Evolutionary conservation across 2,888 invertebrate species (phyloP).

Genomic region (Pheosia gnoma): DNA sequence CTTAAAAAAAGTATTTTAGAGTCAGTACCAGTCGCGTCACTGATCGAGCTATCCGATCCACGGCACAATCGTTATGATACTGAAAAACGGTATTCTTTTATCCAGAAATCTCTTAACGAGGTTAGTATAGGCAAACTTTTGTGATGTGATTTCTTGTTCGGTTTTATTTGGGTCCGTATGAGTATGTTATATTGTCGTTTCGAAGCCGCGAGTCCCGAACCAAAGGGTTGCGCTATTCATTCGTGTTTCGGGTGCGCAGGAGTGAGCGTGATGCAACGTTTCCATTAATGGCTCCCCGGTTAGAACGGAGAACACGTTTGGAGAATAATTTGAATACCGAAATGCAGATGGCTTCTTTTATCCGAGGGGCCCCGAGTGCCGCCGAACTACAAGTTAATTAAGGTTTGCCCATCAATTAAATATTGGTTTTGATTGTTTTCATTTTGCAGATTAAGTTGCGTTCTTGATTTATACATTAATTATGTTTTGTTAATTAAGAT

Average conservation of each 20-base stretch:
- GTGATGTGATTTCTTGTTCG: conserved; percentile 79
- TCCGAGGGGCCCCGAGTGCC: conserved; percentile 63
- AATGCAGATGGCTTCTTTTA: conserved; percentile 83
- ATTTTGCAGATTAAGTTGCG: conserved; percentile 72
- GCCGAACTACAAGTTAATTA: conserved; percentile 82
- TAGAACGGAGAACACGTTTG: conserved; percentile 77
- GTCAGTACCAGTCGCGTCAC: conserved; percentile 61
- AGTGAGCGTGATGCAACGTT: conserved; percentile 78
- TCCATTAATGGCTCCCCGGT: conserved; percentile 55
- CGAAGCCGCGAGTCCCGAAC: conserved; percentile 47
- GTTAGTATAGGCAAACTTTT: conserved; percentile 84
- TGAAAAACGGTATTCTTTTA: conserved; percentile 83
- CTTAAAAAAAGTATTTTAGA: conserved; percentile 49
- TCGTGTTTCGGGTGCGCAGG: conserved; percentile 63
- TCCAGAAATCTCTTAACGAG: conserved; percentile 83
- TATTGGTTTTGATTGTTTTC: conserved; percentile 80
- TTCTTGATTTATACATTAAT: conserved; percentile 66
- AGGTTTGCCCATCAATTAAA: conserved; percentile 83
- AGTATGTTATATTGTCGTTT: conserved; percentile 76
- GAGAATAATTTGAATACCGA: conserved; percentile 83
- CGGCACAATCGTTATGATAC: conserved; percentile 80
- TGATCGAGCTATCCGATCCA: conserved; percentile 78
- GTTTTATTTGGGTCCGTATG: conserved; percentile 78
- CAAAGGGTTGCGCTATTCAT: conserved; percentile 70
- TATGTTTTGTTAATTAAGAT: conserved; percentile 66